Conservation (phyloP, 2,797 vertebrate species). For the Uromys caudimaculatus region DNA sequence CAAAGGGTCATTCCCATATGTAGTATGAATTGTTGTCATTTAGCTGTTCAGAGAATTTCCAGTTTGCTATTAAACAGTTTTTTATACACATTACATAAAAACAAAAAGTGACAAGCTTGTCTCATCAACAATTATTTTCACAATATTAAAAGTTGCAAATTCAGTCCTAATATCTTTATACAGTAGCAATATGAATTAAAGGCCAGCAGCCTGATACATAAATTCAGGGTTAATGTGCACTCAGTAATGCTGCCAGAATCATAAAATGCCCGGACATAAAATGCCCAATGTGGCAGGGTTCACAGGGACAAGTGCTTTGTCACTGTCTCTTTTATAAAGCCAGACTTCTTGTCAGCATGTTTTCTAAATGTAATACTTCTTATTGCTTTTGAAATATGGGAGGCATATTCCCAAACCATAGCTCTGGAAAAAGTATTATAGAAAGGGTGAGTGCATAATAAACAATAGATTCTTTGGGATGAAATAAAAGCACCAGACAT, state of each 20-base stretch:
- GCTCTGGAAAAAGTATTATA: not conserved
- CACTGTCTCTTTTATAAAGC: slow-evolving; percentile 36
- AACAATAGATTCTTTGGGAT: not conserved
- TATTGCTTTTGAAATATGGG: not conserved
- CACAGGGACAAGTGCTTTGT: not conserved
- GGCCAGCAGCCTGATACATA: slow-evolving; percentile 1
- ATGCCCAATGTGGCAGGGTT: not conserved
- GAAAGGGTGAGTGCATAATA: not conserved
- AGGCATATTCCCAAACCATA: not conserved
- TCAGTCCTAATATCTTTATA: not conserved
- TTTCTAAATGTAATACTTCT: slow-evolving; percentile 44
- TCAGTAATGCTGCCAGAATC: not conserved
- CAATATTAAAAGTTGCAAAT: slow-evolving; percentile 27
- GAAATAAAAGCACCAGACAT: not conserved
- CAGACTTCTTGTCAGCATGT: not conserved
- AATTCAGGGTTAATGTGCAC: not conserved
- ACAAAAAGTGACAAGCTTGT: not conserved
- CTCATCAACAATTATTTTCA: slow-evolving; percentile 3
- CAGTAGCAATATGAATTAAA: slow-evolving; percentile 43
- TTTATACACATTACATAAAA: not conserved
- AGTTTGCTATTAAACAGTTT: not conserved
- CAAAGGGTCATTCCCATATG: not conserved
- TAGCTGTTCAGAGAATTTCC: slow-evolving; percentile 7
- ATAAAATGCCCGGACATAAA: not conserved
- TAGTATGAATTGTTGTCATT: not conserved